These are phyloP conservation scores for Ochropleura leucogaster DNA, from an alignment of 2,888 invertebrate genomes.

Conservation along the genomic window DNA sequence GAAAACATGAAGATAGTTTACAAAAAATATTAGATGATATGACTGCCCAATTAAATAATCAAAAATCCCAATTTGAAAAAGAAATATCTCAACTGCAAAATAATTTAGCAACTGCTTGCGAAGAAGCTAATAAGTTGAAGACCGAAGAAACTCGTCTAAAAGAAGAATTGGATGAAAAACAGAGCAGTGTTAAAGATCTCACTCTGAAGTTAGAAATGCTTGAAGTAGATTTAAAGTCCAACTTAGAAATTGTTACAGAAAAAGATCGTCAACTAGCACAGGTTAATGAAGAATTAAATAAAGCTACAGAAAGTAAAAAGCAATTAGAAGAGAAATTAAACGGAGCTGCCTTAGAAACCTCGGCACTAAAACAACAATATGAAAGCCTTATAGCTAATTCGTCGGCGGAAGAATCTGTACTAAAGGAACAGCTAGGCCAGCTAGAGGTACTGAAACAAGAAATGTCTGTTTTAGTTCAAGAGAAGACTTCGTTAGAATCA, in stretches of 20 bases:
- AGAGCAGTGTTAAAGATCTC: slow-evolving; percentile 82
- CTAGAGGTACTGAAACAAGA: slow-evolving; percentile 82
- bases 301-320: slow-evolving; percentile 83
- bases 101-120: slow-evolving; percentile 74
- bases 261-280: slow-evolving; percentile 87
- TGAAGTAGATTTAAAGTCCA: slow-evolving; percentile 86
- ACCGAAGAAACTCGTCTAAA: slow-evolving; percentile 76
- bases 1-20: slow-evolving; percentile 86
- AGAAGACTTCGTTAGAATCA: slow-evolving; percentile 79
- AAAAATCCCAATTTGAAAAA: slow-evolving; percentile 83
- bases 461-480: slow-evolving; percentile 77
- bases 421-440: slow-evolving; percentile 83
- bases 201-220: slow-evolving; percentile 85
- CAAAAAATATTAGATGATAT: slow-evolving; percentile 86
- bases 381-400: slow-evolving; percentile 84
- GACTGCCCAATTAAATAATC: slow-evolving; percentile 84
- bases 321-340: slow-evolving; percentile 87
- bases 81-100: slow-evolving; percentile 80
- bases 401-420: slow-evolving; percentile 82
- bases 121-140: slow-evolving; percentile 78
- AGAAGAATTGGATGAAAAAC: slow-evolving; percentile 81
- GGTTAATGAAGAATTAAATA: slow-evolving; percentile 81
- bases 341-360: slow-evolving; percentile 79
- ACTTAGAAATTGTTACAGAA: slow-evolving; percentile 84
- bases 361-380: slow-evolving; percentile 83